Base-by-base conservation (phyloP, 2,113 vertebrate genomes). In the Zosterops pallidus region DNA sequence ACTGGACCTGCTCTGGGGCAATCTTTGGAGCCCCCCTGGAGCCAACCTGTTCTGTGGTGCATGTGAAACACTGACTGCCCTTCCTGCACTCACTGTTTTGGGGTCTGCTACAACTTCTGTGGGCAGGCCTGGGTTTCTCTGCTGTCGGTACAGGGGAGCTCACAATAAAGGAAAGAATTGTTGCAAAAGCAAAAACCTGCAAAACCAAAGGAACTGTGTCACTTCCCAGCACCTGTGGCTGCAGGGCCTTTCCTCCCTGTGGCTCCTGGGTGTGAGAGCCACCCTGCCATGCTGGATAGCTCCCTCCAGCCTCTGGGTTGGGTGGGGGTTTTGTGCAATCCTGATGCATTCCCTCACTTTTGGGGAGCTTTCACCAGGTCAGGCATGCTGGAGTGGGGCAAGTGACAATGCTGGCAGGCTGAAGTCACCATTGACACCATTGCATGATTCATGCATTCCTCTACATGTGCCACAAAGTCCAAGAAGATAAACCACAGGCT, bases 11-110 rank as follows among this genome's bases (percentile, higher is more conserved):
- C 18, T 50, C 24, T 20, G 33, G 8, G 5, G 9, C 5, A 24
- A 42, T 39, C 47, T 65, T 29, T 75, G 60, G 65, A 71, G 42
- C 20, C 17, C 17, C 6, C 3, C 16, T 39, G 21, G 35, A n/a
- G 28, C 28, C 6, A 31, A 3, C 13, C 26, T 71, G 17, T 22
- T 55, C 31, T 1, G 0, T 5, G 52, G 22, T 1, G 1, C 2
- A 0, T 5, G 35, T 2, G 2, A 23, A 44, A 23, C 6, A 22
- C 8, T 0, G 0, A 8, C 42, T 1, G 0, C 42, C 9, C 28
- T 41, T 14, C 31, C 65, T 19, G 5, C 2, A 0, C 6, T n/a
- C 33, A 26, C 24, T 65, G 3, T 10, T 46, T 5, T 12, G 26
- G 16, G 24, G 12, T 16, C 16, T 47, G 21, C 49, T 44, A 14